phyloP scores from a whole-genome alignment of 1,140 invertebrate genomes.

The Polypedilum vanderplanki region DNA sequence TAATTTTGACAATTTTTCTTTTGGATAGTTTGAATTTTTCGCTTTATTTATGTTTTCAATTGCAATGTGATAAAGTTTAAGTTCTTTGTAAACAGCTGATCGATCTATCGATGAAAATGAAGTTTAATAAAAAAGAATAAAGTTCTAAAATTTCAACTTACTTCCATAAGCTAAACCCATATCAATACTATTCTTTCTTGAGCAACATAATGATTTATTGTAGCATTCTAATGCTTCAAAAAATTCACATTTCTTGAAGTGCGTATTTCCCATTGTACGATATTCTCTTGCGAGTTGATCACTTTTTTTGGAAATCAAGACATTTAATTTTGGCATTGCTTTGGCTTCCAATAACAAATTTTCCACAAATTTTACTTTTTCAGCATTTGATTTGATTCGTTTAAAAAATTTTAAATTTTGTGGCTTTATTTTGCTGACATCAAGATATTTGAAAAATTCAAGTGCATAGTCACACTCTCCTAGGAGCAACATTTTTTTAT shows the following conservation, averaged over 20 bases:
- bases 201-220: conserved; percentile 21
- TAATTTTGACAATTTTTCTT: too few relatives aligned
- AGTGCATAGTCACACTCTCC: too few relatives aligned
- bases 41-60: too few relatives aligned
- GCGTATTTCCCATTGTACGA: background rate
- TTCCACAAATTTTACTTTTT: background rate
- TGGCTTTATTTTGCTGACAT: background rate
- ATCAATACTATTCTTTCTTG: background rate
- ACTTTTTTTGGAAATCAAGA: background rate
- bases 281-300: background rate
- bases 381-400: background rate
- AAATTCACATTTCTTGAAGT: background rate
- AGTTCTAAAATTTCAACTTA: background rate
- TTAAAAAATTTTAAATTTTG: background rate
- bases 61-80: too few relatives aligned
- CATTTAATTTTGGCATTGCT: background rate
- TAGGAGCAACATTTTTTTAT: too few relatives aligned
- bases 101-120: too few relatives aligned
- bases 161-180: conserved; percentile 21
- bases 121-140: background rate
- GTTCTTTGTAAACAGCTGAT: too few relatives aligned
- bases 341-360: background rate
- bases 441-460: too few relatives aligned
- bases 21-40: too few relatives aligned
- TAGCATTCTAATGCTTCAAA: background rate